Evolutionary conservation across 2,888 invertebrate genomes (phyloP), one percentile per base, ranked within the genome.

Genomic region (Pammene aurita): DNA sequence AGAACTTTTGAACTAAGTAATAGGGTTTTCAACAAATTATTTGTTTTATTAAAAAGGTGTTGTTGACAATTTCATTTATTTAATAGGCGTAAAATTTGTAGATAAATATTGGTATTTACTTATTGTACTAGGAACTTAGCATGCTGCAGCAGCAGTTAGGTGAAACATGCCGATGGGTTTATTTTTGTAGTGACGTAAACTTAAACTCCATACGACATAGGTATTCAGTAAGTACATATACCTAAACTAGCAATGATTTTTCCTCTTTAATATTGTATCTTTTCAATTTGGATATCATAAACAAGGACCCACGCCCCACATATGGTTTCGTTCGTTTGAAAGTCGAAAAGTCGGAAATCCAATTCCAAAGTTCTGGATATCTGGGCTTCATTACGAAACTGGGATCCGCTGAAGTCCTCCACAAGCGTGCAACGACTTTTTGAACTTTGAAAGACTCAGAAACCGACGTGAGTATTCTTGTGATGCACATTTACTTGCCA

Each of bases 31-130:
- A 58, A 48, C 38, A 35, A 60, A 14, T 14, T 52, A 46, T 16
- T 16, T 38, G n/a, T n/a, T n/a, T n/a, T n/a, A n/a, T n/a, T n/a
- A n/a, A n/a, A n/a, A n/a, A n/a, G n/a, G n/a, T n/a, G n/a, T n/a
- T n/a, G 76, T 80, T 80, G 77, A 74, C 52, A 65, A 73, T 73
- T n/a, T n/a, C n/a, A n/a, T n/a, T 81, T 76, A 77, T 75, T 74
- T 9, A 66, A 16, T 52, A 50, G 41, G 41, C 34, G 54, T n/a
- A 26, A 2, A 42, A 42, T 42, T 42, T 2, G 11, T 42, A 26
- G 1, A 26, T 38, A 9, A 9, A 38, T 38, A 9, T 9, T 7
- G 38, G 2, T 38, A 38, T 38, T 38, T 38, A 38, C 2, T 26
- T 26, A 26, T 26, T 26, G 26, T 26, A 26, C 26, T 26, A 26